Conservation (phyloP, 2,113 vertebrate genomes). For the Hippocampus barbouri region DNA sequence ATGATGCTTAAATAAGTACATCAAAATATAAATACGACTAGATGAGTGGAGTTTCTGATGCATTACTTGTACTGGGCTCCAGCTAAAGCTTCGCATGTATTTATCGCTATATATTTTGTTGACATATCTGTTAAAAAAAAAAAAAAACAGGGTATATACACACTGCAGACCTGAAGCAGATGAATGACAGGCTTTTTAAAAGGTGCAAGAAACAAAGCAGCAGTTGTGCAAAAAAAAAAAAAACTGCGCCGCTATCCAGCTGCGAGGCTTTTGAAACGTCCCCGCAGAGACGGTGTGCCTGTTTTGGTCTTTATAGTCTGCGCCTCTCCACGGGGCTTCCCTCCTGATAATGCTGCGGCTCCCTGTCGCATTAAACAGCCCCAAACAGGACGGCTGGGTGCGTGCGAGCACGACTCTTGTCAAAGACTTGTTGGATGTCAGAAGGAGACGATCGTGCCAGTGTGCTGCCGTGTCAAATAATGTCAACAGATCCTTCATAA, state of each 20-base stretch:
- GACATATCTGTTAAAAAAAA: neutral
- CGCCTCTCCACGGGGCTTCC: slow-evolving; percentile 28
- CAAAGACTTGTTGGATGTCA: slow-evolving; percentile 28
- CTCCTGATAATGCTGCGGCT: slow-evolving; percentile 33
- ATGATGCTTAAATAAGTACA: no score
- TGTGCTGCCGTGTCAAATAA: neutral
- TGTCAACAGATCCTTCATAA: no score
- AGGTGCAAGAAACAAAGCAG: neutral
- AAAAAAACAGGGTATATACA: neutral
- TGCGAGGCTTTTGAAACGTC: slow-evolving; percentile 36
- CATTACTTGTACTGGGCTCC: no score
- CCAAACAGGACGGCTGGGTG: slow-evolving; percentile 19
- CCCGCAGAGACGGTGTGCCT: slow-evolving; percentile 48
- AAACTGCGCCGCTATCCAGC: slow-evolving; percentile 12
- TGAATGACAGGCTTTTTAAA: no score
- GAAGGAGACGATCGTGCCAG: slow-evolving; percentile 15
- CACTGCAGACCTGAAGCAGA: neutral
- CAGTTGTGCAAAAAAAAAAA: no score
- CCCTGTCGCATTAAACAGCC: slow-evolving; percentile 37
- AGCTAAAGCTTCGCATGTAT: no score
- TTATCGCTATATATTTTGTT: no score
- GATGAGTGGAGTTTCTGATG: no score
- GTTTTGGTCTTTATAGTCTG: slow-evolving; percentile 19
- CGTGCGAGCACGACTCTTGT: slow-evolving; percentile 25
- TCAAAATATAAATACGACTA: no score